A percentile compares a stretch with the other conserved stretches of the same genome.
These are phyloP conservation scores for Anarsia innoxiella DNA, from an alignment of 2,888 invertebrate species.

Conservation along the genomic window DNA sequence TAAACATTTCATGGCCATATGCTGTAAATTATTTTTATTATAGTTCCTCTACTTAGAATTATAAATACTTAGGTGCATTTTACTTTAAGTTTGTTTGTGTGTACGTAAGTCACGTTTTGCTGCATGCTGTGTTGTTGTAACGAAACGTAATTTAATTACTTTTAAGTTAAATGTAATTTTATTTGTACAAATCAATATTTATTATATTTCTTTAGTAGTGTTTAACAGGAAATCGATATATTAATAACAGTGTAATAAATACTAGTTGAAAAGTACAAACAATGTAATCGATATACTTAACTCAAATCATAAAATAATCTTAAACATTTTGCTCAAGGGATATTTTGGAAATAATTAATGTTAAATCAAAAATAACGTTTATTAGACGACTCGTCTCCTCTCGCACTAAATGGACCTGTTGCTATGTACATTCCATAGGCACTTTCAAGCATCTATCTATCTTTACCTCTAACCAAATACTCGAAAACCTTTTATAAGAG, in stretches of 20 bases:
- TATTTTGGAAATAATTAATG: background rate
- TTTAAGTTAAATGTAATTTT: constrained; percentile 29
- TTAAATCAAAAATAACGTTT: too few species aligned
- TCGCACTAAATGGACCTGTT: constrained; percentile 28
- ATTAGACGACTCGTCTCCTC: too few species aligned
- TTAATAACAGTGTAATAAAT: too few species aligned
- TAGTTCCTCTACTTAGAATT: constrained; percentile 62
- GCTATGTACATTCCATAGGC: constrained; percentile 44
- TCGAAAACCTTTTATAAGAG: constrained; percentile 21
- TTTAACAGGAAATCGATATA: too few species aligned
- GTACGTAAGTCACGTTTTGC: constrained; percentile 31
- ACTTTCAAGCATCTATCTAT: constrained; percentile 22
- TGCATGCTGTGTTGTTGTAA: constrained; percentile 18
- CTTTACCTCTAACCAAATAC: constrained; percentile 19
- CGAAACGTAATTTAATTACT: constrained; percentile 19
- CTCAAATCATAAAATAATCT: background rate
- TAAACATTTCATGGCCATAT: constrained; percentile 4
- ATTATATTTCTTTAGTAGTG: constrained; percentile 18
- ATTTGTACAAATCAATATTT: constrained; percentile 25
- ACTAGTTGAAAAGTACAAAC: constrained; percentile 7
- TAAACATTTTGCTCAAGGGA: constrained; percentile 3
- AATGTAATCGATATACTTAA: background rate
- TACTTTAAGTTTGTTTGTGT: constrained; percentile 41
- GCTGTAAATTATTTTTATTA: constrained; percentile 28
- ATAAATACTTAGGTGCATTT: constrained; percentile 73